Evolutionary conservation across 2,113 vertebrate genomes (phyloP), one percentile per base, ranked within the genome.

Genomic region (Urocynchramus pylzowi): DNA sequence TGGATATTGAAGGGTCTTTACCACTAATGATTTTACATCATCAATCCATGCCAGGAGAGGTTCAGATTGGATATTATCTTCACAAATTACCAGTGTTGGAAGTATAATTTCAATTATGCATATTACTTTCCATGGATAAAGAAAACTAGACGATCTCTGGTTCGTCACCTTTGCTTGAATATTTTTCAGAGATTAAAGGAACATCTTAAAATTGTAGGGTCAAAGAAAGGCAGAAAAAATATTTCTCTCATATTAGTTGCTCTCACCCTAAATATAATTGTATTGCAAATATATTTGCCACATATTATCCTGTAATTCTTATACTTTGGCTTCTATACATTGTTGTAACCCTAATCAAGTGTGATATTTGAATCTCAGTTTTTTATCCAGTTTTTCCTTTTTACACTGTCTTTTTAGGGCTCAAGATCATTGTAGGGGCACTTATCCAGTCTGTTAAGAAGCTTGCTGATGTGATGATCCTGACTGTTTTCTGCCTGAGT

Each of bases 401-500:
- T 16, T 22, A 23, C 37, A 10, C 78, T 74, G 49, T 54, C 27
- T 87, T 27, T 63, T 35, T 70, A 99, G 99, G 99, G 44, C 97
- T 99, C 95, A 99, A 99, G 98, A 98, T 99, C 94, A 99, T 99
- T 37, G 99, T 99, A 2, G 99, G 99, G 8, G 99, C 99, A 23
- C 98, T 99, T 79, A 99, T 99, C 94, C 99, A 99, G 97, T 99
- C 99, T 1, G 99, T 99, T 95, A 99, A 98, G 98, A 99, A 99
- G 93, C 98, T 99, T 24, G 97, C 99, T 0, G 98, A 99, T 11
- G 99, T 99, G 93, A 99, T 99, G 98, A 99, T 99, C 97, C 98
- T 99, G 89, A 99, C 99, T 0, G 96, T 99, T 91, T 99, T 99
- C 98, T 99, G 99, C 87, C 90, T 99, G 69, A 99, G 99, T 44